Percentiles rank a stretch among this genome's conserved stretches.
Conservation (phyloP, 2,113 vertebrate genomes). For the Cyanistes caeruleus region DNA sequence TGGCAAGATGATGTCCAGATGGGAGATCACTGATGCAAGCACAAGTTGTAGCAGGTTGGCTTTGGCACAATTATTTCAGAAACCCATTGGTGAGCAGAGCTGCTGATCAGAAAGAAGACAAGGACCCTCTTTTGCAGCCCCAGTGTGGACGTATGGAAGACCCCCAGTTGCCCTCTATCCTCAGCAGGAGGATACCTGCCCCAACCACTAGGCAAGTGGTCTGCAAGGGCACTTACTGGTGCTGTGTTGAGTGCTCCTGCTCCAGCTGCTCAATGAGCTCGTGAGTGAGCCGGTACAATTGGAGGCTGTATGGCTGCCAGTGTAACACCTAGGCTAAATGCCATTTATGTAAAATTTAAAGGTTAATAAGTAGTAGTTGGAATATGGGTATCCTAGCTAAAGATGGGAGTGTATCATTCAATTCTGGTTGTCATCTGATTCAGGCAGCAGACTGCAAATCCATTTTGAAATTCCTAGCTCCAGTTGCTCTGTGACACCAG, state of each 20-base stretch:
- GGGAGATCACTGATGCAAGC: background rate
- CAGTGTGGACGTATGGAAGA: background rate
- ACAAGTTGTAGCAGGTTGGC: background rate
- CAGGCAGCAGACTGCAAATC: background rate
- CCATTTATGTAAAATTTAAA: background rate
- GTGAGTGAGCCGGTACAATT: fast-evolving
- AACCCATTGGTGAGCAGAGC: background rate
- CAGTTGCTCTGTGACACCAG: background rate
- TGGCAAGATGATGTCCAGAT: background rate
- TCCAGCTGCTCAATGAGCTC: background rate
- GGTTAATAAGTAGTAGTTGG: background rate
- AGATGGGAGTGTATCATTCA: fast-evolving
- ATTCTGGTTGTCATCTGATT: background rate
- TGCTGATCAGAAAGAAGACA: background rate
- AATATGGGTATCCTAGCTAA: background rate
- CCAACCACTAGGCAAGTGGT: fast-evolving
- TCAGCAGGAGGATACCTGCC: background rate
- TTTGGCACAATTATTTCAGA: background rate
- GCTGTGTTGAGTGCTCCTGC: background rate
- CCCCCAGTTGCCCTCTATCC: background rate
- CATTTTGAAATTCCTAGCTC: background rate
- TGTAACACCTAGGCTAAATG: background rate
- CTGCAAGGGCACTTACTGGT: background rate
- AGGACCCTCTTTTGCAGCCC: background rate
- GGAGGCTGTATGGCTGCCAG: background rate